Evolutionary conservation across 2,888 invertebrate species (phyloP).

Genomic region (Aphrophora alni): DNA sequence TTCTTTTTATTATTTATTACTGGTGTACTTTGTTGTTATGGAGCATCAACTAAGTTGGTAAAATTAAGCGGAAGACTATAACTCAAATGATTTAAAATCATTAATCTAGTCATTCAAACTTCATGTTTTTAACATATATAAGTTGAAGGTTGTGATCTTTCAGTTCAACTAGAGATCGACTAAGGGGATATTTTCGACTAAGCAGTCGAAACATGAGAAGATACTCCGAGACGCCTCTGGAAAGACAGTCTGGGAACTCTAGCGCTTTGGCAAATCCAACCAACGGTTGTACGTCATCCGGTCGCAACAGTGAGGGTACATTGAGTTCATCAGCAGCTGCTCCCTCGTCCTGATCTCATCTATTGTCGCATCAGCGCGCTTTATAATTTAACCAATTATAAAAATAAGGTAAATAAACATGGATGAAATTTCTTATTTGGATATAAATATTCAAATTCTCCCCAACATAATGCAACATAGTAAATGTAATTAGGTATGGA

Average conservation of each 20-base stretch:
- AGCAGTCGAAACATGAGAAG: conserved; percentile 55
- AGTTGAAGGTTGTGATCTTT: too few species aligned
- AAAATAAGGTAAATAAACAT: not conserved
- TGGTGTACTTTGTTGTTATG: too few species aligned
- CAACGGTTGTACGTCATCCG: not conserved
- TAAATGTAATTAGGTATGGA: too few species aligned
- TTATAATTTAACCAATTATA: not conserved
- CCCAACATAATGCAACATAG: too few species aligned
- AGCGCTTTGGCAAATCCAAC: not conserved
- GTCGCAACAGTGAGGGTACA: conserved; percentile 31
- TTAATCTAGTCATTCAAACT: too few species aligned
- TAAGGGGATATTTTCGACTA: conserved; percentile 65
- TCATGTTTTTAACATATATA: too few species aligned
- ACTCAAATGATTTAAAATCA: too few species aligned
- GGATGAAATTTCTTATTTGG: not conserved
- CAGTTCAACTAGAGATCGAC: conserved; percentile 65
- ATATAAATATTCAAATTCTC: too few species aligned
- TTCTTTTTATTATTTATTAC: too few species aligned
- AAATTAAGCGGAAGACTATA: too few species aligned
- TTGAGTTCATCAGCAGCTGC: not conserved
- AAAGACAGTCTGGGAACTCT: not conserved
- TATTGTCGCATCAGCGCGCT: not conserved
- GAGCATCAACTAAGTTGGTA: too few species aligned
- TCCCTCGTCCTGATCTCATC: not conserved
- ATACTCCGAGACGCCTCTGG: conserved; percentile 17